phyloP scores from a whole-genome alignment of 2,888 invertebrate genomes.

The Epinotia nisella region DNA sequence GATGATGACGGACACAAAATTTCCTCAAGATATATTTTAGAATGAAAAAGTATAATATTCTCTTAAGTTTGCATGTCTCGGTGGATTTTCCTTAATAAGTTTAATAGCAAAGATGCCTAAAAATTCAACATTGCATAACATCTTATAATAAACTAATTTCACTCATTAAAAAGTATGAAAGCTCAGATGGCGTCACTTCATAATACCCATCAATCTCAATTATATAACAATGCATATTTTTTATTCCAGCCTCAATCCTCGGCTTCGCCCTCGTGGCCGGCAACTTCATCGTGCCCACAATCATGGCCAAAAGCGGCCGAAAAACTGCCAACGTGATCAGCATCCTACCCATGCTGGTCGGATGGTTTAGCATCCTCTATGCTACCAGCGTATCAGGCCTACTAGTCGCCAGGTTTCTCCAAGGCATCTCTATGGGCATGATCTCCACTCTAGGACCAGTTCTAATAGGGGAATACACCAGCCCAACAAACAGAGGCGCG shows the following conservation, averaged over 20 bases:
- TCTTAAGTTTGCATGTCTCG: too few species aligned
- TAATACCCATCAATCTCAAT: too few species aligned
- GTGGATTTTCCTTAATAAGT: too few species aligned
- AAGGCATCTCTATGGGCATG: constrained; percentile 82
- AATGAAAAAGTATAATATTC: too few species aligned
- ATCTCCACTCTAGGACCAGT: constrained; percentile 76
- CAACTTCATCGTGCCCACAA: constrained; percentile 64
- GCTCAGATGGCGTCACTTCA: too few species aligned
- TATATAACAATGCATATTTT: constrained; percentile 31
- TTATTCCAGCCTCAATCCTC: constrained; percentile 66
- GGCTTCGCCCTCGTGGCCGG: constrained; percentile 66
- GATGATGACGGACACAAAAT: too few species aligned
- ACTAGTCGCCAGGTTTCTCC: constrained; percentile 65
- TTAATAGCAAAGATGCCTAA: too few species aligned
- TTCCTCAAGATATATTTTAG: too few species aligned
- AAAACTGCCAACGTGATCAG: constrained; percentile 76
- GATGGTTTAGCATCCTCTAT: constrained; percentile 81
- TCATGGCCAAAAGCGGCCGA: constrained; percentile 84
- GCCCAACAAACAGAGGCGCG: constrained; percentile 84
- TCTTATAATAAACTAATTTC: too few species aligned
- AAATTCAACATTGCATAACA: too few species aligned
- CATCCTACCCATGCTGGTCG: constrained; percentile 73
- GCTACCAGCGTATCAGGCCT: constrained; percentile 65
- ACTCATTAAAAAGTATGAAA: too few species aligned
- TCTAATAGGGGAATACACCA: constrained; percentile 82